phyloP scores from a whole-genome alignment of 2,113 vertebrate species.

The Procavia capensis region DNA sequence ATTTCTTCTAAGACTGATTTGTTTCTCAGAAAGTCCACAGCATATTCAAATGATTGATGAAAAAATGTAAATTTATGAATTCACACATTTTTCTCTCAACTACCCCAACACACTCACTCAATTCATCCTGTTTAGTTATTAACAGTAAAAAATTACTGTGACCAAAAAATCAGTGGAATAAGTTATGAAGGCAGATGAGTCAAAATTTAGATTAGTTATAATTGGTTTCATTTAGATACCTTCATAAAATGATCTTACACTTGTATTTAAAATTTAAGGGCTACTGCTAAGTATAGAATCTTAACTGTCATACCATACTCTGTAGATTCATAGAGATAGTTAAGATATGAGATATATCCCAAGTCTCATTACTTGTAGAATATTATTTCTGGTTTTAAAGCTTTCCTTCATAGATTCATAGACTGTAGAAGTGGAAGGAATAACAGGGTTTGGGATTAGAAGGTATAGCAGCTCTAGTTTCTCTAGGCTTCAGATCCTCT shows the following conservation, averaged over 20 bases:
- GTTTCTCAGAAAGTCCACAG: background rate
- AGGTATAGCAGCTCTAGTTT: background rate
- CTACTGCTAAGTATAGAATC: background rate
- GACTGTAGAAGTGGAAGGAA: background rate
- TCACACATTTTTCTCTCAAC: background rate
- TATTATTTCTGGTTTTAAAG: background rate
- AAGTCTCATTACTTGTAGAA: background rate
- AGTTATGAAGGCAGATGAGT: background rate
- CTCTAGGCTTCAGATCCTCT: background rate
- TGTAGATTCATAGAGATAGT: background rate
- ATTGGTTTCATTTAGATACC: background rate
- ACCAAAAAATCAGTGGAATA: background rate
- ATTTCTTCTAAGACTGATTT: background rate
- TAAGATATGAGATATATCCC: background rate
- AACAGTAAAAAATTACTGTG: background rate
- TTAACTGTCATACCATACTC: background rate
- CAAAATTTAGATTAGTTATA: conserved; percentile 29
- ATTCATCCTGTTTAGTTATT: background rate
- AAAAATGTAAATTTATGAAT: background rate
- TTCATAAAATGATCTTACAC: background rate
- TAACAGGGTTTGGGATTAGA: background rate
- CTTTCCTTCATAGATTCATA: background rate
- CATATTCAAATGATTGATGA: background rate
- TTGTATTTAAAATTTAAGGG: conserved; percentile 34
- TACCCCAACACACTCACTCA: background rate